Percentiles rank a stretch among this genome's conserved stretches.
These are phyloP conservation scores for Hypotaenidia okinawae DNA, from an alignment of 2,797 vertebrate species.

Conservation along the genomic window DNA sequence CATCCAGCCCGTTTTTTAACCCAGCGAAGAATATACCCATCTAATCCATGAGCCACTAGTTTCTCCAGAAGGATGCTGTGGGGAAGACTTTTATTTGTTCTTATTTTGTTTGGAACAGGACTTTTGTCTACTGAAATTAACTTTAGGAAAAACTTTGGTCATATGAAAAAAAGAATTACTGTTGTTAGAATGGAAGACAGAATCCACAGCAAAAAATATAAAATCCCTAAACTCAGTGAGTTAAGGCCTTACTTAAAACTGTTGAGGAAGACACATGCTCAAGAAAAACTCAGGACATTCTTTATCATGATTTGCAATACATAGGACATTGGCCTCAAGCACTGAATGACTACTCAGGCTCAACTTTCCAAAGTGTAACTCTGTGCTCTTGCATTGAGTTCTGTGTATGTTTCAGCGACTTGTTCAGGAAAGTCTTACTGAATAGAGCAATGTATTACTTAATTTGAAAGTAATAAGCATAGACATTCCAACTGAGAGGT, in stretches of 20 bases:
- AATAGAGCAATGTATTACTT: background rate
- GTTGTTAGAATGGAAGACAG: background rate
- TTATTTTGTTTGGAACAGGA: background rate
- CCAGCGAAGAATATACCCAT: too few relatives aligned
- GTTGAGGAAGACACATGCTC: rapidly evolving
- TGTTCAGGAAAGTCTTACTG: background rate
- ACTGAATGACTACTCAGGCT: background rate
- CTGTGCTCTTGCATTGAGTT: background rate
- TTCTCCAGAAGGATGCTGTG: too few relatives aligned
- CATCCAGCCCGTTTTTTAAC: too few relatives aligned
- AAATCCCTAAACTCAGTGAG: background rate
- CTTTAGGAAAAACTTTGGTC: background rate
- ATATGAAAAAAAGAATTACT: background rate
- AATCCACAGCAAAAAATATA: background rate
- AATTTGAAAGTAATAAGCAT: background rate
- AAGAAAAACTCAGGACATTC: background rate
- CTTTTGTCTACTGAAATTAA: background rate
- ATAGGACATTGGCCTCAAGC: background rate
- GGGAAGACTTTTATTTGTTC: background rate
- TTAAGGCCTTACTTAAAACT: background rate
- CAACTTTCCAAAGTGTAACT: background rate
- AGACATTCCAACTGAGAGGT: background rate
- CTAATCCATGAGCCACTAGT: too few relatives aligned
- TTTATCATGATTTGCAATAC: background rate
- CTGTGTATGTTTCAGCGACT: background rate